Evolutionary conservation across 2,888 invertebrate species (phyloP), one percentile per base, ranked within the genome.

Genomic region (Trilocha varians): DNA sequence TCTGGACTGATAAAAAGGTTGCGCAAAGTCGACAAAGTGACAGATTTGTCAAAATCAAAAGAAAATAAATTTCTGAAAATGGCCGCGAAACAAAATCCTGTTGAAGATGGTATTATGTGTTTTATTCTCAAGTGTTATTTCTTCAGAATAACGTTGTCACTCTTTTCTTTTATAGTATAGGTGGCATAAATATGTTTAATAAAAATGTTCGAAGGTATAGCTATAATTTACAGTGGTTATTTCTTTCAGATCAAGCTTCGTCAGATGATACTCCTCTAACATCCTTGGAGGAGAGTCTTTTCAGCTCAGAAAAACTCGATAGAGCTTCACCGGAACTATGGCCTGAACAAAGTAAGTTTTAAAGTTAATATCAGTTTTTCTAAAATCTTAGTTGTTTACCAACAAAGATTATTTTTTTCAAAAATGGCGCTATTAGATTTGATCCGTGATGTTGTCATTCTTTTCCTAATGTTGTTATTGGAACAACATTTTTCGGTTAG

Each of bases 251-350:
- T 48, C 78, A 75, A 70, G 54, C 74, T 50, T 58, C 75, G 52
- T 62, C 79, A 48, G 85, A 84, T 53, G 84, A 84, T 82, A 85
- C 83, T 78, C 82, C 86, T 48, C 57, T 86, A 77, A 70, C 78
- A 55, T 80, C 83, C 45, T 68, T 87, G 55, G 94, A 94, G 70
- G 92, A 93, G 65, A 93, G 91, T 69, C 87, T 98, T 45, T 87
- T 96, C 59, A 96, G 96, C 65, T 88, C 93, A 65, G 98, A 98
- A 83, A 96, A 94, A 70, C 83, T 98, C 57, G 97, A 97, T 77
- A 89, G 98, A 57, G 91, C 95, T n/a, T 98, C 98, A 2, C 98
- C 98, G 25, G 97, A 98, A 70, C 78, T 98, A 62, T 98, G 98
- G 98, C 97, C 97, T 16, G 97, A 97, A 78, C 94, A 95, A 87